phyloP scores from a whole-genome alignment of 2,113 vertebrate species.

The Alethe diademata region DNA sequence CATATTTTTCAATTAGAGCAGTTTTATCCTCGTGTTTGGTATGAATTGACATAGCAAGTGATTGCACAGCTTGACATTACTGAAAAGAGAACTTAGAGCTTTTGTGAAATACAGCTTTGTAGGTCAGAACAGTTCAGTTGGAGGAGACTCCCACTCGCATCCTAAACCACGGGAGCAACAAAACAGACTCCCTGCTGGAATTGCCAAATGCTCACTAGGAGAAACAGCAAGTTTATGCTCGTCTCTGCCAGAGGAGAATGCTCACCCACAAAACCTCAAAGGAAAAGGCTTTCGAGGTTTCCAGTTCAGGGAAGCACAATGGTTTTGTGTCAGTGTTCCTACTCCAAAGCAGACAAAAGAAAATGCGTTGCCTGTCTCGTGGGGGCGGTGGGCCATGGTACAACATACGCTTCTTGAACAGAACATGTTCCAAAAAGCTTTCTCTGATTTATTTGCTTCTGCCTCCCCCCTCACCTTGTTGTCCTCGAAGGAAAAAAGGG shows the following conservation, averaged over 20 bases:
- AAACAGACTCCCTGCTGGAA: conserved; percentile 36
- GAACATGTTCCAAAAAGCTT: not conserved
- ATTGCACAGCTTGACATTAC: not conserved
- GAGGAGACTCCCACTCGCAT: not conserved
- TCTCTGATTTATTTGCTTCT: not conserved
- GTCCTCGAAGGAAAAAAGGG: not conserved
- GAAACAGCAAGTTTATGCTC: not conserved
- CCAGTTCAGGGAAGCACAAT: not conserved
- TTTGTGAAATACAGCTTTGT: not conserved
- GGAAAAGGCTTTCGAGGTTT: not conserved
- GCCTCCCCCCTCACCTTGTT: not conserved
- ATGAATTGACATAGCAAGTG: not conserved
- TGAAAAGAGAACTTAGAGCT: not conserved
- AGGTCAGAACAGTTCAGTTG: conserved; percentile 5
- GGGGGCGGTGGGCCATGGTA: not conserved
- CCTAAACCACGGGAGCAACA: not conserved
- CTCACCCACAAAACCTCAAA: not conserved
- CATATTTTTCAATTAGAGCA: not conserved
- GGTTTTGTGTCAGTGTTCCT: not conserved
- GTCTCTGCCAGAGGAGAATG: not conserved
- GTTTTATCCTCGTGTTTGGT: not conserved
- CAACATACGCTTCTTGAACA: fast-evolving
- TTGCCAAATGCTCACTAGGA: not conserved
- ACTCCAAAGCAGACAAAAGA: not conserved
- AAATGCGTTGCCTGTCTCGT: fast-evolving